Percentiles rank a stretch among this genome's conserved stretches.
Conservation (phyloP, 2,888 invertebrate genomes). For the Psylliodes chrysocephalus region DNA sequence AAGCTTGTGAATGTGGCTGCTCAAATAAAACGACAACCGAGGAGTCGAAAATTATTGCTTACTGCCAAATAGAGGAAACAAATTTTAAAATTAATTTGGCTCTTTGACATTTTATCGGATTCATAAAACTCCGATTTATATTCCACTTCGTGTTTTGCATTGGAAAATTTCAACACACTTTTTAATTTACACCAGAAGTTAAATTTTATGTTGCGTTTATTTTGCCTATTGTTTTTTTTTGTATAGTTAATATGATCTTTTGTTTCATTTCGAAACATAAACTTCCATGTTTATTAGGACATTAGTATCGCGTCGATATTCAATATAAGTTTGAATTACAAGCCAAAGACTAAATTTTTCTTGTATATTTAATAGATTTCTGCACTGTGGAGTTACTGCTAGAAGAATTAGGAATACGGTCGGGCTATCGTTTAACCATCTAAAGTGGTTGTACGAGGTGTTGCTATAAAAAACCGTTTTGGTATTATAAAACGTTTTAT, state of each 20-base stretch:
- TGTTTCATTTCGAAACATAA: conserved; percentile 9
- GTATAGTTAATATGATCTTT: conserved; percentile 18
- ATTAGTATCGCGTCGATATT: neutral
- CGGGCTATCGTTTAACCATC: too few species aligned
- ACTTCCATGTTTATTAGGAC: conserved; percentile 11
- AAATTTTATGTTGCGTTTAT: conserved; percentile 27
- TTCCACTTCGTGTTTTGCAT: conserved; percentile 21
- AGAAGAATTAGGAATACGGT: too few species aligned
- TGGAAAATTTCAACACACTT: conserved; percentile 19
- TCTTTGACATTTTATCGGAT: conserved; percentile 37
- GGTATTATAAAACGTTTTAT: too few species aligned
- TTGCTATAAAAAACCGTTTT: too few species aligned
- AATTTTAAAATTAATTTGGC: conserved; percentile 37
- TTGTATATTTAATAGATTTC: too few species aligned
- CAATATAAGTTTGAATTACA: neutral
- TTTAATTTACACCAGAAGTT: conserved; percentile 29
- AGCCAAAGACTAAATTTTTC: too few species aligned
- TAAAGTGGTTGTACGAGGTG: too few species aligned
- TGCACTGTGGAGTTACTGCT: too few species aligned
- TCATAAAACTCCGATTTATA: conserved; percentile 34
- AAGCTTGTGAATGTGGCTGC: conserved; percentile 44
- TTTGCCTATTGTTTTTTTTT: conserved; percentile 6
- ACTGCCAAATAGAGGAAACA: conserved; percentile 39
- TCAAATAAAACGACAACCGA: conserved; percentile 44
- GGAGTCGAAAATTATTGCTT: conserved; percentile 36